A percentile compares a stretch with the other conserved stretches of the same genome.
phyloP scores from a whole-genome alignment of 1,140 invertebrate species.

The Penaeus indicus region DNA sequence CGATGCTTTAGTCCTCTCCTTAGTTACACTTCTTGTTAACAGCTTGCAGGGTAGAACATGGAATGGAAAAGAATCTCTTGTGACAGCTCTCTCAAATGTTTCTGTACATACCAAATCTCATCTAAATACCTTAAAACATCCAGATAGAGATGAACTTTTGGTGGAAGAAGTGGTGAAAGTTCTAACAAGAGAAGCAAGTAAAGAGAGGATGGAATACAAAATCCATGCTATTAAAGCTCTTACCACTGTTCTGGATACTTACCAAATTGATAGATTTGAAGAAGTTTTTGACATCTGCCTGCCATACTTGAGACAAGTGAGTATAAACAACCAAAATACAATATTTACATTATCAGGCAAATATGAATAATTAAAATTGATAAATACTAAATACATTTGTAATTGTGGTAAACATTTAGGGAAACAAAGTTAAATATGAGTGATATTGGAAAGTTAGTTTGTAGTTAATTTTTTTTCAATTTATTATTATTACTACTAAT shows the following conservation, averaged over 20 bases:
- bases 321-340: not conserved
- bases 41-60: slow-evolving; percentile 88
- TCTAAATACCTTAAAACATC: slow-evolving; percentile 74
- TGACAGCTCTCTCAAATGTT: slow-evolving; percentile 82
- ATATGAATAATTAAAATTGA: not conserved
- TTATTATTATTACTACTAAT: no score
- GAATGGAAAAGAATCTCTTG: slow-evolving; percentile 86
- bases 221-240: slow-evolving; percentile 80
- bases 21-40: slow-evolving; percentile 79
- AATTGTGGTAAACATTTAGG: no score
- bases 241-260: slow-evolving; percentile 80
- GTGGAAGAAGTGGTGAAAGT: slow-evolving; percentile 76
- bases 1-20: slow-evolving; percentile 76
- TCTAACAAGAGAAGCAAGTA: slow-evolving; percentile 83
- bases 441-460: slow-evolving; percentile 24
- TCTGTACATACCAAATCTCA: slow-evolving; percentile 75
- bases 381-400: not conserved
- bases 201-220: slow-evolving; percentile 84
- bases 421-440: not conserved
- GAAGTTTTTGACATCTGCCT: slow-evolving; percentile 78
- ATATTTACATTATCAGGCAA: not conserved
- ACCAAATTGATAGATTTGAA: slow-evolving; percentile 82
- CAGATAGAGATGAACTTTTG: slow-evolving; percentile 54
- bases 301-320: slow-evolving; percentile 68
- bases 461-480: slow-evolving; percentile 66